These are phyloP conservation scores for Petroica traversi DNA, from an alignment of 2,113 vertebrate genomes.

Conservation along the genomic window DNA sequence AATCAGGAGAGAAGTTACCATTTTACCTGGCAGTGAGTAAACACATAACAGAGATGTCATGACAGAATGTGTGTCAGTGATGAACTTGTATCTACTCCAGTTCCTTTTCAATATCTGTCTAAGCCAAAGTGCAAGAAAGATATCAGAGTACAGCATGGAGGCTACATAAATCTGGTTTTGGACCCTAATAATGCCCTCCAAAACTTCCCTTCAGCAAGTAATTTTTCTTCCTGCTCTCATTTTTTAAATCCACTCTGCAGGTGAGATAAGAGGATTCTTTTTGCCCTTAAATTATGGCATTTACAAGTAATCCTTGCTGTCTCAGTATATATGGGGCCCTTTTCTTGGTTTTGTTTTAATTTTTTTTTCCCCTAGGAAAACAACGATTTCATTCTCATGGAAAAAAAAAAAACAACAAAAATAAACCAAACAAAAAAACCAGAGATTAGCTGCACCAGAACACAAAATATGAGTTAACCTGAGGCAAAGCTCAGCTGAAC, in stretches of 20 bases:
- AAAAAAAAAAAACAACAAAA: no score
- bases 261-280: conserved; percentile 26
- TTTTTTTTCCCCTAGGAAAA: neutral
- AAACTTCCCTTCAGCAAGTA: conserved; percentile 4
- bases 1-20: neutral
- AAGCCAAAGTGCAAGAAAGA: neutral
- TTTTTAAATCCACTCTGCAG: conserved; percentile 27
- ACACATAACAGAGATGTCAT: accelerated
- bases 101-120: neutral
- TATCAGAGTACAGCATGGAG: neutral
- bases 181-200: neutral
- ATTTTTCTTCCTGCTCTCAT: conserved; percentile 12
- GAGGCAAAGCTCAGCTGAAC: neutral
- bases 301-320: neutral
- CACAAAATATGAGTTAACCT: neutral
- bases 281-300: conserved; percentile 5
- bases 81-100: neutral
- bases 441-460: neutral
- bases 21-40: neutral
- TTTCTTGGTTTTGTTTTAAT: neutral
- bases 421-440: no score
- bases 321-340: neutral
- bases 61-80: neutral
- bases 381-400: neutral
- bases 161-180: neutral